Evolutionary conservation across 2,888 invertebrate species (phyloP), one percentile per base, ranked within the genome.

Genomic region (Mimas tiliae): DNA sequence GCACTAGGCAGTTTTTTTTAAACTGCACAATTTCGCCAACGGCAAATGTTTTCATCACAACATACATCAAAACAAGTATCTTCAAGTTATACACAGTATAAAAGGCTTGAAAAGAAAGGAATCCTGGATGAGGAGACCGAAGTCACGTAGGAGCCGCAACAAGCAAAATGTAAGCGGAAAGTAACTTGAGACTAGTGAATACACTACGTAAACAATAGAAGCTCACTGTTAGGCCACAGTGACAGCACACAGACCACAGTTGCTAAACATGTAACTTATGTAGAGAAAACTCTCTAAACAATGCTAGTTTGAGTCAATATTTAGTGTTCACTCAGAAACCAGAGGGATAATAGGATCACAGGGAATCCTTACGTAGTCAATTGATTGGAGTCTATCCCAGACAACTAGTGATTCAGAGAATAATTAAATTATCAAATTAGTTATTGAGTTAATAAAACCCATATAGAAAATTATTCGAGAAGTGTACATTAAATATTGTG

Each of bases 151-250:
- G 16, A 38, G 42, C 16, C 38, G 38, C 55, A 53, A 53, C 53
- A 42, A 42, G 38, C 19, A 50, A 50, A 50, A 50, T 38, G 58
- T 58, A 58, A 42, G 19, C 50, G 50, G 50, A 50, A 38, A 58
- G 58, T 58, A 58, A 58, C 58, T 42, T 58, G 58, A 58, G 12
- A 58, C 42, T 58, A 19, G 58, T 58, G 58, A 58, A 58, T 58
- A 42, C 58, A 42, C 7, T 9, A 19, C 12, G 38, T 19, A 16
- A 58, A 58, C 58, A 58, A 58, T 19, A 19, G 42, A 42, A 38
- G 27, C 52, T 50, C 12, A 58, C 58, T 16, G 58, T 38, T 58
- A 58, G 19, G 11, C 42, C n/a, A 19, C 12, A 33, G 34, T 6
- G 27, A 38, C 38, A 33, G 53, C 14, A 33, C 33, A 12, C 9